Evolutionary conservation across 2,888 invertebrate genomes (phyloP).

Genomic region (Abrostola tripartita): DNA sequence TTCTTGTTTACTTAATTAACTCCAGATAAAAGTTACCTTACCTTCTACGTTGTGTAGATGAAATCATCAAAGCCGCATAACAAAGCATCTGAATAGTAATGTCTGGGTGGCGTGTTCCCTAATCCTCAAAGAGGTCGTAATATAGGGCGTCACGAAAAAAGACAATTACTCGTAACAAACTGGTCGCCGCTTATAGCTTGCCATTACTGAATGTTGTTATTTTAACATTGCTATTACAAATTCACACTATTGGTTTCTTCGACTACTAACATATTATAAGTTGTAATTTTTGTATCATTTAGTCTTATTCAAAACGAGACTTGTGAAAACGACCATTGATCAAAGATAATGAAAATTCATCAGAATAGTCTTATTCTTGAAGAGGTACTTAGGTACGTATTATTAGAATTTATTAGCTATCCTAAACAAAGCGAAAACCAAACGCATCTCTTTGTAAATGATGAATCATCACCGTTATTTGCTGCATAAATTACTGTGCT

Average conservation of each 20-base stretch:
- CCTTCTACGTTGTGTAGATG: slow-evolving; percentile 17
- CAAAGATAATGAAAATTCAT: too few relatives aligned
- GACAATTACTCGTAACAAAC: slow-evolving; percentile 67
- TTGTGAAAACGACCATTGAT: too few relatives aligned
- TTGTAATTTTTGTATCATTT: not conserved
- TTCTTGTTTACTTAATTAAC: not conserved
- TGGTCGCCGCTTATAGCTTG: slow-evolving; percentile 65
- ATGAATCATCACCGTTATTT: slow-evolving; percentile 3
- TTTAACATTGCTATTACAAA: slow-evolving; percentile 23
- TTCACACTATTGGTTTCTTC: not conserved
- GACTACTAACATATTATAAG: not conserved
- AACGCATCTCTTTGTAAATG: not conserved
- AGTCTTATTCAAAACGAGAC: not conserved
- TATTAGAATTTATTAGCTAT: not conserved
- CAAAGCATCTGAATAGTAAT: slow-evolving; percentile 62
- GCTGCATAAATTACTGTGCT: slow-evolving; percentile 7
- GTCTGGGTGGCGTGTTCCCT: slow-evolving; percentile 67
- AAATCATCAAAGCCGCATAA: slow-evolving; percentile 47
- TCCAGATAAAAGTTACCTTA: slow-evolving; percentile 1
- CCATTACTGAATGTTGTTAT: slow-evolving; percentile 72
- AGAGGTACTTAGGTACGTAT: too few relatives aligned
- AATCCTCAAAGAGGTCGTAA: slow-evolving; percentile 67
- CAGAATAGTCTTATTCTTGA: too few relatives aligned
- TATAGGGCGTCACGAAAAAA: slow-evolving; percentile 73
- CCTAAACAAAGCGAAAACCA: slow-evolving; percentile 1